A percentile compares a stretch with the other conserved stretches of the same genome.
Evolutionary conservation across 2,888 invertebrate species (phyloP).

Genomic region (Tetranychus truncatus): DNA sequence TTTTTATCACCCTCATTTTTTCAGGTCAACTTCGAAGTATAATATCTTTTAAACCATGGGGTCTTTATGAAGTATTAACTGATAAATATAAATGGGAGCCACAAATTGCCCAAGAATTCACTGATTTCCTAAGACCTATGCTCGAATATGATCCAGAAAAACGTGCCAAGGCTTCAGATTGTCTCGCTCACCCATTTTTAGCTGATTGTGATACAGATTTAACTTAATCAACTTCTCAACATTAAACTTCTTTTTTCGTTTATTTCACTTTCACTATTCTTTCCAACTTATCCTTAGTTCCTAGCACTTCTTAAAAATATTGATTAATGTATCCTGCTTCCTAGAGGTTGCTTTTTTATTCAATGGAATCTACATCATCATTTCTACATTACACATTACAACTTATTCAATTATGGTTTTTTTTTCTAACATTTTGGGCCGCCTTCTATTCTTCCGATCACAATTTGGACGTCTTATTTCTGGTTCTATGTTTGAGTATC

Average conservation of each 20-base stretch:
- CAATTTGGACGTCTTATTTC: too few relatives aligned
- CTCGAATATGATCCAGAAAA: slow-evolving; percentile 79
- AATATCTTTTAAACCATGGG: slow-evolving; percentile 88
- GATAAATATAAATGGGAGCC: slow-evolving; percentile 93
- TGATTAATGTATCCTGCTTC: too few relatives aligned
- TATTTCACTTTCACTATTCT: not conserved
- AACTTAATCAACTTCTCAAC: not conserved
- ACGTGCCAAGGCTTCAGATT: slow-evolving; percentile 81
- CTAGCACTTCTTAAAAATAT: too few relatives aligned
- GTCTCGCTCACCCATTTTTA: slow-evolving; percentile 87
- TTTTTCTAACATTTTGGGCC: too few relatives aligned
- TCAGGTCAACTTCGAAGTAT: slow-evolving; percentile 75
- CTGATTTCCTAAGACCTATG: slow-evolving; percentile 89
- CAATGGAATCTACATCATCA: too few relatives aligned
- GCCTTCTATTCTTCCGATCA: too few relatives aligned
- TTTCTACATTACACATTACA: too few relatives aligned
- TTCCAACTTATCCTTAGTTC: not conserved
- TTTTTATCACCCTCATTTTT: not conserved
- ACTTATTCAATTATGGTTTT: too few relatives aligned
- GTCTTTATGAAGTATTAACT: slow-evolving; percentile 72
- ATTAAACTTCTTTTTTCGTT: not conserved
- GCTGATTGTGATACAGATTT: slow-evolving; percentile 11
- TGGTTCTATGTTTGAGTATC: too few relatives aligned
- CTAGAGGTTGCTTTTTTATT: too few relatives aligned
- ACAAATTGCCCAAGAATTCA: slow-evolving; percentile 71